Evolutionary conservation across 2,113 vertebrate genomes (phyloP).

Genomic region (Crotalus helleri): DNA sequence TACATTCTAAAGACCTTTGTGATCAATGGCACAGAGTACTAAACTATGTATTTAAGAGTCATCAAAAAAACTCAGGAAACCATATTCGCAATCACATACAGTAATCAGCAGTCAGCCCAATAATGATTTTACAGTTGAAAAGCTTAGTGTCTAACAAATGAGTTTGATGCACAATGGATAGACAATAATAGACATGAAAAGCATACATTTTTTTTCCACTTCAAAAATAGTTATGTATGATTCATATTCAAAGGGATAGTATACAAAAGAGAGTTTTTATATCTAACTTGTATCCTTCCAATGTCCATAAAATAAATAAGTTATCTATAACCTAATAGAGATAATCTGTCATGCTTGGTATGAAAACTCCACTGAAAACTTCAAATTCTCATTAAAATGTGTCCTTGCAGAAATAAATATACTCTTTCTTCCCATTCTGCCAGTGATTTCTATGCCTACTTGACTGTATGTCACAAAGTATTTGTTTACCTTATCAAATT

Average conservation of each 20-base stretch:
- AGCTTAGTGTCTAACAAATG: slow-evolving; percentile 70
- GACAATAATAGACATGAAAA: slow-evolving; percentile 62
- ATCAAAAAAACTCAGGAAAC: slow-evolving; percentile 61
- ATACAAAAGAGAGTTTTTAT: slow-evolving; percentile 32
- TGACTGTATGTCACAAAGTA: background rate
- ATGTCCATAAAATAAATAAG: slow-evolving; percentile 13
- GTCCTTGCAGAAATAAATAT: background rate
- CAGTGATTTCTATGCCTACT: background rate
- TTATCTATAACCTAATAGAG: background rate
- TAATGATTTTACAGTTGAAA: slow-evolving; percentile 72
- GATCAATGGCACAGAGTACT: slow-evolving; percentile 53
- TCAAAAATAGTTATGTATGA: slow-evolving; percentile 59
- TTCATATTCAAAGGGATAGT: slow-evolving; percentile 47
- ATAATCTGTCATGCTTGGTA: background rate
- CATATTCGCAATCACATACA: slow-evolving; percentile 37
- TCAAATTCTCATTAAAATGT: background rate
- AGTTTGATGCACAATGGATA: slow-evolving; percentile 65
- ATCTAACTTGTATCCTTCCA: slow-evolving; percentile 30
- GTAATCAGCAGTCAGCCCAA: slow-evolving; percentile 66
- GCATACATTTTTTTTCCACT: slow-evolving; percentile 61
- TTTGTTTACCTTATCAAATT: background rate
- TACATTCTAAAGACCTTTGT: slow-evolving; percentile 39
- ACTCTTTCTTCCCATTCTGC: background rate
- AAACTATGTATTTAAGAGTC: slow-evolving; percentile 64
- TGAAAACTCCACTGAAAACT: background rate